A percentile compares a stretch with the other conserved stretches of the same genome.
Evolutionary conservation across 1,140 invertebrate species (phyloP).

Genomic region (Globodera ellingtonae): DNA sequence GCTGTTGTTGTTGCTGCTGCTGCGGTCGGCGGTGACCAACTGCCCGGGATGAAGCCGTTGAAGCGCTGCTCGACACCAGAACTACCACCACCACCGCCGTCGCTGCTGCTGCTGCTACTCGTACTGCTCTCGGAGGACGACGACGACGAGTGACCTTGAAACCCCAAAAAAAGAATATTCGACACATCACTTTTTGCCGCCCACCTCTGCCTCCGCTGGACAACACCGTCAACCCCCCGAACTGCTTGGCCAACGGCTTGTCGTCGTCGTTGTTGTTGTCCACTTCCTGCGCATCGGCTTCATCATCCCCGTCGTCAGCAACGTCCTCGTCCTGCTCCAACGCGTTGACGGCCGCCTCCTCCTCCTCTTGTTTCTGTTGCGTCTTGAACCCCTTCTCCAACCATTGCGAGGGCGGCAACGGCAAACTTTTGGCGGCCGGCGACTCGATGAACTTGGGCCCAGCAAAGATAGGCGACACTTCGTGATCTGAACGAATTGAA

Average conservation of each 20-base stretch:
- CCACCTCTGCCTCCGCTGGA: too few species aligned
- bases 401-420: conserved; percentile 40
- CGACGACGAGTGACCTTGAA: background rate
- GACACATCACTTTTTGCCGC: background rate
- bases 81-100: background rate
- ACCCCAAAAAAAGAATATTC: too few species aligned
- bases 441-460: conserved; percentile 40
- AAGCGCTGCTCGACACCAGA: background rate
- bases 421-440: conserved; percentile 38
- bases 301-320: background rate
- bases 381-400: conserved; percentile 6
- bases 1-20: background rate
- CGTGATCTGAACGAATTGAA: conserved; percentile 20
- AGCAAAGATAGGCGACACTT: conserved; percentile 34
- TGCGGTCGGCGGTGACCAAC: conserved; percentile 7
- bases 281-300: background rate
- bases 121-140: background rate
- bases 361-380: background rate
- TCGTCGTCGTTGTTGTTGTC: background rate
- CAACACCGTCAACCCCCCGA: background rate
- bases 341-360: background rate
- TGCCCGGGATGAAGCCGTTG: conserved; percentile 24
- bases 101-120: conserved; percentile 1
- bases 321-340: background rate
- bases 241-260: background rate